Evolutionary conservation across 2,113 vertebrate species (phyloP).

Genomic region (Chloropsis cyanopogon): DNA sequence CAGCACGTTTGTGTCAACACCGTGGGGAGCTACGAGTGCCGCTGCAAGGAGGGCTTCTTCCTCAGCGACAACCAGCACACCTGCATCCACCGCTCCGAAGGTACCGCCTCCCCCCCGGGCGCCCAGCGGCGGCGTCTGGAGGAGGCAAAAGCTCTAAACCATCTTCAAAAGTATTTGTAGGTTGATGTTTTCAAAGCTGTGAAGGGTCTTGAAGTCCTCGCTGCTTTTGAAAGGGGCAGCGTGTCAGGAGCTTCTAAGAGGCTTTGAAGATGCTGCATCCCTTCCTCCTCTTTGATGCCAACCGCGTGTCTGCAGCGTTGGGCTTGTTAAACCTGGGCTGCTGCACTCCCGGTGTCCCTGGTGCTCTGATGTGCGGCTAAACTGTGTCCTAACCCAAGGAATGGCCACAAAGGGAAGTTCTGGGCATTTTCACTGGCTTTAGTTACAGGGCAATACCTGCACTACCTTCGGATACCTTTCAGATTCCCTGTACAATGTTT

Average conservation of each 20-base stretch:
- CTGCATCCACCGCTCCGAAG: slow-evolving; percentile 94
- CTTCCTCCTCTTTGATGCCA: not conserved
- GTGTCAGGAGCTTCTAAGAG: not conserved
- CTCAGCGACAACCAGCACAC: slow-evolving; percentile 98
- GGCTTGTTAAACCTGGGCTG: not conserved
- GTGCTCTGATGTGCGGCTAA: not conserved
- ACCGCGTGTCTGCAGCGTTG: not conserved
- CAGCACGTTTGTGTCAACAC: slow-evolving; percentile 93
- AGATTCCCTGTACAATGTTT: not conserved
- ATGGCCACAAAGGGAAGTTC: not conserved
- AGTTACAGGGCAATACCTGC: not conserved
- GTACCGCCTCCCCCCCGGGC: slow-evolving; percentile 66
- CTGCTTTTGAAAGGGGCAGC: not conserved
- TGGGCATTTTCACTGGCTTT: not conserved
- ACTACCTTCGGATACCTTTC: not conserved
- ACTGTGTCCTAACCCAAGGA: not conserved
- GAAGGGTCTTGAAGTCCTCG: not conserved
- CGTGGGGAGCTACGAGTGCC: slow-evolving; percentile 95
- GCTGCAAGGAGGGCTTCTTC: slow-evolving; percentile 93
- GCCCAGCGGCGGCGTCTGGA: not conserved
- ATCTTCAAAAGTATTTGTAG: not conserved
- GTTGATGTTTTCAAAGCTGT: not conserved
- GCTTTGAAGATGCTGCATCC: slow-evolving; percentile 1
- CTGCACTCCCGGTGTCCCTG: not conserved
- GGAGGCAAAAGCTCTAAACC: not conserved